phyloP scores from a whole-genome alignment of 2,113 vertebrate species.

The pig (Sus scrofa) region DNA sequence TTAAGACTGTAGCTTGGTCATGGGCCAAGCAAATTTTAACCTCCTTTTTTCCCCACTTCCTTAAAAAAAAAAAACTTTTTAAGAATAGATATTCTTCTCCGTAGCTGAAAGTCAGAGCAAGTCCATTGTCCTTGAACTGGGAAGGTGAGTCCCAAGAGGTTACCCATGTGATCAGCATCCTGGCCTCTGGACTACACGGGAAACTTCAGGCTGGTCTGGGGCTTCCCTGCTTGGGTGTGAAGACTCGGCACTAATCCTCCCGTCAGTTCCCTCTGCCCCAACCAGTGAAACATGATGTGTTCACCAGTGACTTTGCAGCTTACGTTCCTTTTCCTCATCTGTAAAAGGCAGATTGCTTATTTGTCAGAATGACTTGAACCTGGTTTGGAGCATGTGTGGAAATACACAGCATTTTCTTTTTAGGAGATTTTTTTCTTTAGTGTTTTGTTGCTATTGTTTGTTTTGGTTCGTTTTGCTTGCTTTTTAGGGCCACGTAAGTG shows the following conservation, averaged over 20 bases:
- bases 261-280: neutral
- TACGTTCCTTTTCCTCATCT: neutral
- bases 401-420: neutral
- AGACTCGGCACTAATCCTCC: neutral
- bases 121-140: neutral
- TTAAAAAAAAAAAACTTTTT: neutral
- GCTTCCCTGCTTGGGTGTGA: neutral
- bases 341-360: neutral
- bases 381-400: neutral
- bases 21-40: slow-evolving; percentile 25
- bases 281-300: neutral
- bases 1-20: slow-evolving; percentile 9
- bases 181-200: neutral
- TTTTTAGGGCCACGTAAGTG: no score
- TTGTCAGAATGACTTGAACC: neutral
- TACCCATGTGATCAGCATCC: no score
- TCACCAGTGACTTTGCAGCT: no score
- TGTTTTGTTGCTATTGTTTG: no score
- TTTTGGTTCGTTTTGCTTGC: no score
- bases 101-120: neutral
- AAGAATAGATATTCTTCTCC: neutral
- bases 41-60: neutral
- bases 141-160: neutral
- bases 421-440: neutral
- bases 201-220: neutral